Percentiles rank a stretch among this genome's conserved stretches.
phyloP scores from a whole-genome alignment of 2,797 vertebrate genomes.

The Avahi laniger region DNA sequence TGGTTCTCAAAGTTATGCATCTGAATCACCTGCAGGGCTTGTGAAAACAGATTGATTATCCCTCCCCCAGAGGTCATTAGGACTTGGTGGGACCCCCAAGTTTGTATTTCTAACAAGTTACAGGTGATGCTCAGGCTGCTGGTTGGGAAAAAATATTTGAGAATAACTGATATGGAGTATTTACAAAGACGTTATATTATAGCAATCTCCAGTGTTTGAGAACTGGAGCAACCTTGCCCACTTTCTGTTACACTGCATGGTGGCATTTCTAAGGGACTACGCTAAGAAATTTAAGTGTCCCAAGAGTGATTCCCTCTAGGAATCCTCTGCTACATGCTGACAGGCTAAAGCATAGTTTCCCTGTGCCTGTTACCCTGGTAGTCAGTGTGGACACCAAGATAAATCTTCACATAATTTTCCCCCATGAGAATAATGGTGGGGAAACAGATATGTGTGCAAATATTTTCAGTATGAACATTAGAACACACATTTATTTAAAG shows the following conservation, averaged over 20 bases:
- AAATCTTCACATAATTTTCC: background rate
- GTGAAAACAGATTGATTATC: background rate
- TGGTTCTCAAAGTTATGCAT: background rate
- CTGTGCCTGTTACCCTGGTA: background rate
- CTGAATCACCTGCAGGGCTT: background rate
- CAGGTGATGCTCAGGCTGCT: background rate
- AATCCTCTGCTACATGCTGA: background rate
- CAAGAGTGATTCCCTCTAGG: fast-evolving
- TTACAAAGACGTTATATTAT: background rate
- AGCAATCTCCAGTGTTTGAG: background rate
- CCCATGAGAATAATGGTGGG: background rate
- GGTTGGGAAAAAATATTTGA: background rate
- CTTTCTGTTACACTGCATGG: background rate
- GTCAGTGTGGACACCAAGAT: background rate
- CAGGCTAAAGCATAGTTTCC: background rate
- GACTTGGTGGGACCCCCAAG: background rate
- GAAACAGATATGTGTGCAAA: background rate
- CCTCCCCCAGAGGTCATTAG: background rate
- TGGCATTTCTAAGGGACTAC: background rate
- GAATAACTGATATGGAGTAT: background rate
- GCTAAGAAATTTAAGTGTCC: background rate
- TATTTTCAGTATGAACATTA: background rate
- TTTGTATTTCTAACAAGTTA: background rate
- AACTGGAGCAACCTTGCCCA: background rate
- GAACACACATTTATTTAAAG: slow-evolving; percentile 20